phyloP scores from a whole-genome alignment of 1,140 invertebrate species.

The Nautilus pompilius region DNA sequence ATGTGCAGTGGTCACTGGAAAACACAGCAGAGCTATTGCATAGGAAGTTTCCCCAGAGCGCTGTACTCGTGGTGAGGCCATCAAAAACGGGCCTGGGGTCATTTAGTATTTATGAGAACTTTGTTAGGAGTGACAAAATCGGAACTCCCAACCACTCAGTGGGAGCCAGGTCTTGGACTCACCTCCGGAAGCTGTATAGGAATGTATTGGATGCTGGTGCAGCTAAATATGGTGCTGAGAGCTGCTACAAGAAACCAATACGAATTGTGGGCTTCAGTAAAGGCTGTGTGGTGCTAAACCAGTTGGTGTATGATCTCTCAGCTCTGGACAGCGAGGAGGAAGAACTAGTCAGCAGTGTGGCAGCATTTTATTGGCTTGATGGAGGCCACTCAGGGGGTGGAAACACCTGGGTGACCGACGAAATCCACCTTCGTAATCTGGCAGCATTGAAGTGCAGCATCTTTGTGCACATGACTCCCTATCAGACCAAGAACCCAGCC shows the following conservation, averaged over 20 bases:
- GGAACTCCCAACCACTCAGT: conserved; percentile 63
- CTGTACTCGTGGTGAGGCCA: conserved; percentile 73
- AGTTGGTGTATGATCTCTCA: conserved; percentile 80
- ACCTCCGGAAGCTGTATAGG: conserved; percentile 57
- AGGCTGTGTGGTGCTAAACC: conserved; percentile 87
- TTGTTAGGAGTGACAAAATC: conserved; percentile 70
- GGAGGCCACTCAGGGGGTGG: conserved; percentile 73
- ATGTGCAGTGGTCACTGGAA: conserved; percentile 75
- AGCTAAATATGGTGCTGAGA: background rate
- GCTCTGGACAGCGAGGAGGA: conserved; percentile 13
- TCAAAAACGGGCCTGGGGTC: conserved; percentile 75
- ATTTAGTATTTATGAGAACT: conserved; percentile 84
- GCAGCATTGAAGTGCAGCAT: conserved; percentile 54
- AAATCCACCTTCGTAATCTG: conserved; percentile 68
- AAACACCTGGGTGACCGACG: conserved; percentile 80
- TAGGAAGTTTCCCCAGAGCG: conserved; percentile 66
- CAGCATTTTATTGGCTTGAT: conserved; percentile 81
- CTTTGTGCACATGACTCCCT: conserved; percentile 78
- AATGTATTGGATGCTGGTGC: conserved; percentile 8
- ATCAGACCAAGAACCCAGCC: conserved; percentile 71
- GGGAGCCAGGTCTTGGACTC: conserved; percentile 52
- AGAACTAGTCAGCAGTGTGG: conserved; percentile 34
- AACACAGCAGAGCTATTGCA: conserved; percentile 68
- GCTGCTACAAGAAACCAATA: conserved; percentile 6
- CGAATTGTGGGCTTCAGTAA: conserved; percentile 77